A percentile compares a stretch with the other conserved stretches of the same genome.
These are phyloP conservation scores for Helicolenus hilgendorfi DNA, from an alignment of 2,797 vertebrate genomes.

Conservation along the genomic window DNA sequence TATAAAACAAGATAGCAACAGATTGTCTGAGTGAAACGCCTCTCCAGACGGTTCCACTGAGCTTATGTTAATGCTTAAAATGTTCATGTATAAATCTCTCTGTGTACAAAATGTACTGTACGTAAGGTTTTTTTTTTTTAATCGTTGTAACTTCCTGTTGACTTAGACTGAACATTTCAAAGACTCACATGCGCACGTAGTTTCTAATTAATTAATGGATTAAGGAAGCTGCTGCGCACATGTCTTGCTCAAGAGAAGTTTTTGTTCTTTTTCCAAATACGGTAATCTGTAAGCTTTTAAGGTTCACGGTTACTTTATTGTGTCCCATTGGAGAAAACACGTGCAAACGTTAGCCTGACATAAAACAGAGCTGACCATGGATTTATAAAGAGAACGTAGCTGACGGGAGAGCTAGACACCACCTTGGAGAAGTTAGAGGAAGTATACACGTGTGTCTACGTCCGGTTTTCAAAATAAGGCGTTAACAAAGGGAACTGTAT, in stretches of 20 bases:
- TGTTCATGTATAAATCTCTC: constrained; percentile 6
- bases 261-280: background rate
- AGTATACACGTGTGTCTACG: no score
- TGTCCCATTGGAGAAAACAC: background rate
- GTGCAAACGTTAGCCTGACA: background rate
- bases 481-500: no score
- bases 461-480: no score
- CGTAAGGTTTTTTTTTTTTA: background rate
- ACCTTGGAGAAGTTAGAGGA: fast-evolving
- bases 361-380: background rate
- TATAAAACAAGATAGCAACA: constrained; percentile 61
- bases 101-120: constrained; percentile 1
- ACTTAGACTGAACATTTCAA: background rate
- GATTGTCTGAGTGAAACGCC: constrained; percentile 27
- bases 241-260: background rate
- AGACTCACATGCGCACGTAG: background rate
- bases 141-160: background rate
- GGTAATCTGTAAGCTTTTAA: background rate
- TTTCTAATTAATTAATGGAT: background rate
- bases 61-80: background rate
- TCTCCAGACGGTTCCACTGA: constrained; percentile 15
- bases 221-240: background rate
- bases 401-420: no score
- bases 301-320: background rate
- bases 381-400: no score